Base-by-base conservation (phyloP, 2,888 invertebrate species). In the Ophraella communa region DNA sequence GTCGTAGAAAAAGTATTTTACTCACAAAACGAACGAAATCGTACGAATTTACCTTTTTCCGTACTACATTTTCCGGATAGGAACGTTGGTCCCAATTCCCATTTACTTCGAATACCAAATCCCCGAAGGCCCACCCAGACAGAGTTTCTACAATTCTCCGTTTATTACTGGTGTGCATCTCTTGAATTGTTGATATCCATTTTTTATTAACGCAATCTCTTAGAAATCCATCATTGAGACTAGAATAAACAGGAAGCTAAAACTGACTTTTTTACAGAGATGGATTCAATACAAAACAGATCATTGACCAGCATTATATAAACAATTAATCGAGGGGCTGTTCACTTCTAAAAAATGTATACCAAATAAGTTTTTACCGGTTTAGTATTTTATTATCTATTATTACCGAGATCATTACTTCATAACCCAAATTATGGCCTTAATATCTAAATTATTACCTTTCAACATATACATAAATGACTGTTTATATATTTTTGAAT, bases 151-250 rank as follows among this genome's bases (percentile, higher is more conserved):
- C 20, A 56, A 30, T 56, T 45, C 10, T 45, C 18, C 18, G 45
- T 56, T 56, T 56, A 42, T 24, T 55, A 23, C 42, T 14, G 8
- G 21, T 23, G 42, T 30, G 7, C 45, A 44, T 42, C 44, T 27
- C 45, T 56, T 56, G 27, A 10, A 20, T 56, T 42, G 20, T 45
- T 27, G 56, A 56, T 56, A 56, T 56, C n/a, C 56, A 56, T 56
- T 56, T 56, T 56, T 56, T 56, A 56, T 56, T 56, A 56, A 56
- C 45, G 45, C 30, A 56, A 56, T 45, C 45, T 56, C 54, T 54
- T 23, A 54, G 54, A 39, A 14, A 54, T 54, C 54, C 35, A 35
- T 54, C 54, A 54, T 45, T 45, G 27, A 56, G 4, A 20, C 24
- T 14, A 42, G 17, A 23, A 18, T 44, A 56, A 56, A 56, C 56